phyloP scores from a whole-genome alignment of 2,113 vertebrate genomes.

The Brachionichthys hirsutus region DNA sequence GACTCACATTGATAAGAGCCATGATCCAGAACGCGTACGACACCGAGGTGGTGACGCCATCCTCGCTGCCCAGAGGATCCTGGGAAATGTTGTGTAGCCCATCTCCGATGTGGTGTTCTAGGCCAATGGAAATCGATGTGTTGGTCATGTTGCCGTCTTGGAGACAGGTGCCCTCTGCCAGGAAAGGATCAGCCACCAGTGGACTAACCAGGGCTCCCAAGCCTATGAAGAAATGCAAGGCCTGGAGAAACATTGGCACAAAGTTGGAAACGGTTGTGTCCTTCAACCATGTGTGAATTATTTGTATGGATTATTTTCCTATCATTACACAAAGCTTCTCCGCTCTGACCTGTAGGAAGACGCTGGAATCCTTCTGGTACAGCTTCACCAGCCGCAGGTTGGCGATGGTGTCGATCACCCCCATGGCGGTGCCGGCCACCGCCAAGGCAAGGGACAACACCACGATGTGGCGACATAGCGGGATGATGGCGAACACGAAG shows the following conservation, averaged over 20 bases:
- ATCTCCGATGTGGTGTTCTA: conserved; percentile 73
- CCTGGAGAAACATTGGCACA: conserved; percentile 67
- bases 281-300: no score
- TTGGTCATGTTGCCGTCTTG: conserved; percentile 77
- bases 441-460: conserved; percentile 87
- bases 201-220: conserved; percentile 92
- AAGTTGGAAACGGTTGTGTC: no score
- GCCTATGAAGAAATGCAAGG: conserved; percentile 92
- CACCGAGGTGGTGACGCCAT: conserved; percentile 77
- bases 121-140: conserved; percentile 65
- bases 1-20: conserved; percentile 93
- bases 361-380: conserved; percentile 92
- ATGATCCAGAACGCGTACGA: conserved; percentile 99
- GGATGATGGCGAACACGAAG: conserved; percentile 89
- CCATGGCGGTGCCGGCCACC: conserved; percentile 89
- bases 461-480: conserved; percentile 83
- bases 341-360: conserved; percentile 89
- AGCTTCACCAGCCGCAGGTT: conserved; percentile 93
- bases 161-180: conserved; percentile 88
- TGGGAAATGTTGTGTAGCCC: conserved; percentile 78
- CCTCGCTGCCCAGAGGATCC: conserved; percentile 74
- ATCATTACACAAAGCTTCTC: not conserved
- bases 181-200: conserved; percentile 92
- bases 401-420: conserved; percentile 93
- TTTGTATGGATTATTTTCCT: no score